A percentile compares a stretch with the other conserved stretches of the same genome.
phyloP scores from a whole-genome alignment of 2,888 invertebrate genomes.

The Cosmia pyralina region DNA sequence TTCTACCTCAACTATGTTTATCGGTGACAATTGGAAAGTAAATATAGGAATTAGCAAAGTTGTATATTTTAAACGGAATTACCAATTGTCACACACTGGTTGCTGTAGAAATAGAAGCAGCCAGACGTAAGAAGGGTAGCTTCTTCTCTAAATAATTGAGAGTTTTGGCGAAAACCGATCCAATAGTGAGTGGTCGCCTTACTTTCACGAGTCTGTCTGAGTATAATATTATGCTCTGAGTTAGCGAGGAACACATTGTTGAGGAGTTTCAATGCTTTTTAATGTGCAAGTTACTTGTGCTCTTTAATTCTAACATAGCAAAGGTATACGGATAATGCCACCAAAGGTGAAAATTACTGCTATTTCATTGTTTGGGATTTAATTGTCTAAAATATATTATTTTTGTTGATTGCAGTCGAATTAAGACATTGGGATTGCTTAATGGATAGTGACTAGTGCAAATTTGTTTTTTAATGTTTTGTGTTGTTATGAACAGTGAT shows the following conservation, averaged over 20 bases:
- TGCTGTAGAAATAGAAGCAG: conserved; percentile 68
- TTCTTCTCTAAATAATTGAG: conserved; percentile 67
- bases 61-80: conserved; percentile 59
- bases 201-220: conserved; percentile 37
- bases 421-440: conserved; percentile 72
- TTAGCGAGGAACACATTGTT: conserved; percentile 63
- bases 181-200: conserved; percentile 35
- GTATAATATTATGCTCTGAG: conserved; percentile 62
- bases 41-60: conserved; percentile 54
- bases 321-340: conserved; percentile 85
- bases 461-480: conserved; percentile 76
- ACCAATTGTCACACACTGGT: conserved; percentile 53
- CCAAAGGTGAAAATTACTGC: conserved; percentile 82
- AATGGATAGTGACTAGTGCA: conserved; percentile 70
- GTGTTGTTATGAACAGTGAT: conserved; percentile 73
- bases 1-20: conserved; percentile 61
- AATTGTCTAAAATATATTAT: conserved; percentile 60
- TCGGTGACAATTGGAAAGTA: conserved; percentile 49
- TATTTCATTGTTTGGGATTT: conserved; percentile 75
- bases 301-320: conserved; percentile 82
- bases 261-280: conserved; percentile 72
- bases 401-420: conserved; percentile 70
- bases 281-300: conserved; percentile 76
- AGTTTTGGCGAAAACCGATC: conserved; percentile 41
- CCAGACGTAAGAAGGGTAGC: conserved; percentile 76